Conservation (phyloP, 2,797 vertebrate genomes). For the Sebastes iracundus region DNA sequence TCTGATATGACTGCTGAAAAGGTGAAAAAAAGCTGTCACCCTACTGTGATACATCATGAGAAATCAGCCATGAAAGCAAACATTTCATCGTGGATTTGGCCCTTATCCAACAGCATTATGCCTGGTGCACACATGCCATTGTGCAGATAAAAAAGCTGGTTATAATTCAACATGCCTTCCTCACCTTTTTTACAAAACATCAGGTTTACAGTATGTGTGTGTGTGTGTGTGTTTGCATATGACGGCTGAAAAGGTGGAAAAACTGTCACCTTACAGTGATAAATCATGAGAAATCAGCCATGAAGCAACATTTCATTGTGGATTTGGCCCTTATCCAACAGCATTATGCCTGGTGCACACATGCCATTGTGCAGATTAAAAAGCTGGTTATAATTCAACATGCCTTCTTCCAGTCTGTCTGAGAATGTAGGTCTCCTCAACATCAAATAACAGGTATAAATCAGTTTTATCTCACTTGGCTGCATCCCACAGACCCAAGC, state of each 20-base stretch:
- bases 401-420: background rate
- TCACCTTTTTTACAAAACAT: too few species aligned
- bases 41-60: background rate
- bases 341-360: background rate
- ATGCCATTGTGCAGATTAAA: background rate
- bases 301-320: background rate
- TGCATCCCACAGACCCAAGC: background rate
- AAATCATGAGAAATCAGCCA: background rate
- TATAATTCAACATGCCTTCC: background rate
- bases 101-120: background rate
- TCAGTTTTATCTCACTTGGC: background rate
- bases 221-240: background rate
- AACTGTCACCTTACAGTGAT: background rate
- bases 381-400: background rate
- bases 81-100: background rate
- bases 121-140: background rate
- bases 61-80: background rate
- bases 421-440: background rate
- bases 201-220: background rate
- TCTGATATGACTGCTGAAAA: background rate
- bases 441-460: background rate
- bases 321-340: background rate
- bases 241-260: background rate
- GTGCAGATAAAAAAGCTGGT: background rate
- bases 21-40: background rate